Base-by-base conservation (phyloP, 2,797 vertebrate species). In the Pyrocephalus nanus region DNA sequence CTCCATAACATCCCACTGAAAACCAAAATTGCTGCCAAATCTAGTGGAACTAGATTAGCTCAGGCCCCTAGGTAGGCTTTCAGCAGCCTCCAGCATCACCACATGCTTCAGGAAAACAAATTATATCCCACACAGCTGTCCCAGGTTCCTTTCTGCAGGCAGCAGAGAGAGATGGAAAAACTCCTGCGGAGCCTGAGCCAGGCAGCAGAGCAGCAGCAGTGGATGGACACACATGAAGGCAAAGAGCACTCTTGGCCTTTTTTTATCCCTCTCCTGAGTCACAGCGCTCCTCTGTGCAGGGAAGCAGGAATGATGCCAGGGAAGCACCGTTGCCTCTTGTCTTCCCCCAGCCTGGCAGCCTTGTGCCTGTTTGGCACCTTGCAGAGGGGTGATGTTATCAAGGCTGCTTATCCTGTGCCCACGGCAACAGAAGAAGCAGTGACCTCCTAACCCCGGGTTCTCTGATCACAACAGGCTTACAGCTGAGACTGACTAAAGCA, bases 41-140 rank as follows among this genome's bases (percentile, higher is more conserved):
- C 43, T 4, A 23, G 40, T 2, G 22, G 34, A 88, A 60, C 16
- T 15, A 45, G 32, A 36, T 87, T 11, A 79, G 16, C 72, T 60
- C 65, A 54, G 54, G 5, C 15, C 67, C 45, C 43, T 14, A 58
- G 45, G 69, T 4, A n/a, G 65, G 64, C 11, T 80, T 42, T 19
- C 87, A 42, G 82, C 65, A 76, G 67, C 47, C 65, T 72, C 45
- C 62, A 71, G 61, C 67, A 55, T 7, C 71, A 19, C 60, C 8
- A 38, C 1, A 0, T 11, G 43, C 76, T 47, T 45, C 16, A 38
- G 71, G 67, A 53, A 85, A 58, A 78, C 5, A 20, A 83, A 48
- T 3, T 0, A 0, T 2, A 17, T 17, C 17, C 23, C 30, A 0
- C 57, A 67, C 66, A 65, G 53, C 50, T 69, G 67, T 36, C 12